A percentile compares a stretch with the other conserved stretches of the same genome.
Conservation (phyloP, 30 jellyfish, hydroid and myxozoan species). For the Nemopilema nomurai region DNA sequence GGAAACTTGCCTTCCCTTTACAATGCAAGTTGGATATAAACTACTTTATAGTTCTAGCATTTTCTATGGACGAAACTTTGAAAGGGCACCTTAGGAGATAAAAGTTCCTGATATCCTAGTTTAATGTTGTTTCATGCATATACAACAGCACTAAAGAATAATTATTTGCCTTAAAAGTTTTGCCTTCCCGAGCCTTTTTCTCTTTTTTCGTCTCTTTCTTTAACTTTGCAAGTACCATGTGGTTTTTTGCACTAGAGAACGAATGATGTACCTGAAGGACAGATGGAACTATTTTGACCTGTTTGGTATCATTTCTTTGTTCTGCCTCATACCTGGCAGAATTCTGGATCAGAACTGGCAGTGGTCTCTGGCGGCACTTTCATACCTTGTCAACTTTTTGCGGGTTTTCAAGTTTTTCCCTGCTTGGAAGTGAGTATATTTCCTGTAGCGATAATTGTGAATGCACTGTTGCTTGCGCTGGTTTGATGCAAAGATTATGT, state of each 20-base stretch:
- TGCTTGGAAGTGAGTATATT: slow-evolving; percentile 78
- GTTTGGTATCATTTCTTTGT: slow-evolving; percentile 57
- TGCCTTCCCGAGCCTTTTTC: neutral
- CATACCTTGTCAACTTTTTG: slow-evolving; percentile 74
- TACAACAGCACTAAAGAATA: too few relatives aligned
- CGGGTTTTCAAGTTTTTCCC: slow-evolving; percentile 78
- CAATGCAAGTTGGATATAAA: too few relatives aligned
- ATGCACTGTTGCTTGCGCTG: too few relatives aligned
- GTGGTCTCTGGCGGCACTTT: slow-evolving; percentile 80
- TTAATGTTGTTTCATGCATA: neutral
- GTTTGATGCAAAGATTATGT: too few relatives aligned
- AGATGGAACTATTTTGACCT: slow-evolving; percentile 59
- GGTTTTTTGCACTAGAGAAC: slow-evolving; percentile 56
- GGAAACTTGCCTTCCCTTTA: too few relatives aligned
- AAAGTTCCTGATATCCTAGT: neutral
- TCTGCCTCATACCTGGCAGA: slow-evolving; percentile 66
- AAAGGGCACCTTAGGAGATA: too few relatives aligned
- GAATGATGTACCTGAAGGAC: slow-evolving; percentile 38
- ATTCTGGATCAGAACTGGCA: slow-evolving; percentile 3
- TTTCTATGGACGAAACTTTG: neutral
- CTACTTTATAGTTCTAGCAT: too few relatives aligned
- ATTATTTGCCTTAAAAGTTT: too few relatives aligned
- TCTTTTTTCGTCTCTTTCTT: neutral
- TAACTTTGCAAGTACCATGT: neutral
- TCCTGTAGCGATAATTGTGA: too few relatives aligned